Conservation (phyloP, 2,797 vertebrate species). For the Onychomys leucogaster region DNA sequence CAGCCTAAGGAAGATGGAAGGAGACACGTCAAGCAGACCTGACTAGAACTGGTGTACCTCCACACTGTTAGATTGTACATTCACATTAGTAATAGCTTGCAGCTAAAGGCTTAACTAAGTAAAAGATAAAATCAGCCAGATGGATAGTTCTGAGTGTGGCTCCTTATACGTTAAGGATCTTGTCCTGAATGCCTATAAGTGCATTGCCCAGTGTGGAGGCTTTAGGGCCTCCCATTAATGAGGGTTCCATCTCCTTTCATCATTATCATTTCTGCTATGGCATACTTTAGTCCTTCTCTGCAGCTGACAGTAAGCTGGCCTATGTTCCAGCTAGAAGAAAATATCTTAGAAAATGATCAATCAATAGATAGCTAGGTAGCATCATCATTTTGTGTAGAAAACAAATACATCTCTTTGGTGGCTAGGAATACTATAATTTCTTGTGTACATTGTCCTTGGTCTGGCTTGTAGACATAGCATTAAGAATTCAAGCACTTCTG, state of each 20-base stretch:
- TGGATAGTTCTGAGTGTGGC: neutral
- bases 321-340: neutral
- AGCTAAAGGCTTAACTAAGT: neutral
- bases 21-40: neutral
- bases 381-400: neutral
- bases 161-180: neutral
- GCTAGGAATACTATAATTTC: neutral
- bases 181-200: neutral
- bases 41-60: neutral
- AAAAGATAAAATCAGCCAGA: neutral
- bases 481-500: too few relatives aligned
- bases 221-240: rapidly evolving
- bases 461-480: neutral
- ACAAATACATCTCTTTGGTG: neutral
- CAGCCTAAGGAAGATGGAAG: neutral
- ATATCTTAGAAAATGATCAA: neutral
- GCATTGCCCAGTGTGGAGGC: neutral
- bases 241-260: neutral
- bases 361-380: neutral
- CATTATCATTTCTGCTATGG: neutral
- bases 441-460: neutral
- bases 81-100: neutral
- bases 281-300: neutral
- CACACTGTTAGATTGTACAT: neutral
- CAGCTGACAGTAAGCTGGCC: neutral